Evolutionary conservation across 2,888 invertebrate species (phyloP), one percentile per base, ranked within the genome.

Genomic region (Asteroscopus sphinx): DNA sequence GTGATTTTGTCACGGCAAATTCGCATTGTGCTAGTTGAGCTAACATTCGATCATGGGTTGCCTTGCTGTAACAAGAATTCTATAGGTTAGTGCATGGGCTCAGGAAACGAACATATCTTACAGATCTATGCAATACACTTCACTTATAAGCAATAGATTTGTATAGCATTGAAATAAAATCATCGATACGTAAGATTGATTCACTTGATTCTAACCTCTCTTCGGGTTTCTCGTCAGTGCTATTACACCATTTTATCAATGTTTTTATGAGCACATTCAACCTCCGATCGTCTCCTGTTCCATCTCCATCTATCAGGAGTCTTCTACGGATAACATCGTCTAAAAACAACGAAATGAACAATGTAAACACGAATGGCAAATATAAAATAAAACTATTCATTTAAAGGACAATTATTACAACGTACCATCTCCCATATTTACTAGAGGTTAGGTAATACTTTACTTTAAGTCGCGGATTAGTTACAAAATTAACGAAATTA

Each of bases 251-350:
- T 90, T 97, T 98, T 39, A 97, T 96, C 58, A 97, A 95, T 16
- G 97, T 96, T 92, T 98, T 98, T 8, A 98, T 89, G 13, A 99
- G 92, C 53, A 97, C 96, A 83, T 97, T 98, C 15, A 99, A 95
- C 56, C 98, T 95, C 55, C 99, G 95, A 84, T 99, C 99, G 84
- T 99, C 99, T 15, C 99, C 99, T 8, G 98, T 98, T 6, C 99
- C 99, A 94, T 99, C 99, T 12, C 99, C 99, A 87, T 99, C 99
- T 78, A 99, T 98, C 26, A 99, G 91, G 33, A 99, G 93, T 66
- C 99, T 96, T 73, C 98, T 95, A 73, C 98, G 96, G 62, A 99
- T 98, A 36, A 99, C 97, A 85, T 99, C 99, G 92, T 99, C 99
- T 98, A 6, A 88, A 90, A 66, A 47, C 25, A 53, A 54, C 2